Evolutionary conservation across 2,797 vertebrate species (phyloP), one percentile per base, ranked within the genome.

Genomic region (Mormyrus proboscirostris): DNA sequence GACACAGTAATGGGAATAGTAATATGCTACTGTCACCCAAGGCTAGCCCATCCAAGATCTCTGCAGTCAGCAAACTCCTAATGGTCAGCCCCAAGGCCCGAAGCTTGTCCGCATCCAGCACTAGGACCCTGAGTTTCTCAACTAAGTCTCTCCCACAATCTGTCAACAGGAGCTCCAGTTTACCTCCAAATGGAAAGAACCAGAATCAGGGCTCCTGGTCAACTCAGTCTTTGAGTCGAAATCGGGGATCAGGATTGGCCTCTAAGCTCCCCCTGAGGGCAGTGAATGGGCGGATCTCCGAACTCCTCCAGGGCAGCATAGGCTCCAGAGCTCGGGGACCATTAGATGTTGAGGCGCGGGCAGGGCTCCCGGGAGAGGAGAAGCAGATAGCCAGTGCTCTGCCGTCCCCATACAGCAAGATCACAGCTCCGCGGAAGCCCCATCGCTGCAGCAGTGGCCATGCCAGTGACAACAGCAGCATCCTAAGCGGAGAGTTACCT

Each of bases 331-430:
- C 92, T 7, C 94, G 93, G 2, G 95, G 93, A 1, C 94, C 90
- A 87, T 90, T 93, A 0, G 96, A 96, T 89, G 82, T 93, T 0
- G 97, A 98, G 0, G 97, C 96, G 38, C 94, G 91, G 0, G 90
- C 89, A 0, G 92, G 73, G 53, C 50, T 92, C 86, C 90, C 91
- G 0, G 92, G 89, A 22, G 95, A 94, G 0, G 95, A 96, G 88
- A 95, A 94, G 89, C 92, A 95, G 0, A 55, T 92, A 0, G 90
- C 93, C n/a, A 88, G 91, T 33, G 89, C 92, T 22, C 90, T 99
- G 88, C 97, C 97, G 0, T 99, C 99, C 0, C 99, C 99, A 0
- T 99, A 99, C 94, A 98, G 97, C 94, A 97, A 95, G 90, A 93
- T 99, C 90, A 99, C 99, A 0, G 97, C 97, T 0, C 99, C 99